Conservation (phyloP, 2,888 invertebrate genomes). For the Tachina grossa region DNA sequence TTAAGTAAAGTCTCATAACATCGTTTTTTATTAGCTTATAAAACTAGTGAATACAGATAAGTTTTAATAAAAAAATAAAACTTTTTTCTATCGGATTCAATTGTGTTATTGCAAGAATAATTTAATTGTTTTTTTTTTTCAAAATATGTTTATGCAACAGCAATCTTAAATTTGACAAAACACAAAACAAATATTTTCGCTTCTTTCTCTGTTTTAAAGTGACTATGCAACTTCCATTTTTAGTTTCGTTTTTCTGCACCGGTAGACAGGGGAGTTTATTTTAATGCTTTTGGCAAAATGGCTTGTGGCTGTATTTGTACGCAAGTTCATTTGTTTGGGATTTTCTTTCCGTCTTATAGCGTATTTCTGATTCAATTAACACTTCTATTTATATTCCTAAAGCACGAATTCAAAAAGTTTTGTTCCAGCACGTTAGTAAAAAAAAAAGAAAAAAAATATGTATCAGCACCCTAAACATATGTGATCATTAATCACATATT, state of each 20-base stretch:
- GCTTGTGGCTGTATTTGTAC: not conserved
- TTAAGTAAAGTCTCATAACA: no score
- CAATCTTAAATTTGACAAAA: not conserved
- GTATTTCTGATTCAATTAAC: conserved; percentile 60
- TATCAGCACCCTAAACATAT: not conserved
- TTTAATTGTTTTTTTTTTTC: no score
- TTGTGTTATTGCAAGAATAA: no score
- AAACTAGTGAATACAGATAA: no score
- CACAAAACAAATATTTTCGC: not conserved
- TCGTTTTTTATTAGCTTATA: no score
- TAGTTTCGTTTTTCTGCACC: not conserved
- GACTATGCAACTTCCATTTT: conserved; percentile 2
- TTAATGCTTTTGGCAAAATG: not conserved
- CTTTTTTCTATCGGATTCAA: no score
- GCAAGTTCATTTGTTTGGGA: not conserved
- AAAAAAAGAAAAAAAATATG: not conserved
- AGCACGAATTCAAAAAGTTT: conserved; percentile 23
- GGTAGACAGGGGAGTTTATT: not conserved
- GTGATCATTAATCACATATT: not conserved
- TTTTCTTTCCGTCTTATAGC: not conserved
- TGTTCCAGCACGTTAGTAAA: not conserved
- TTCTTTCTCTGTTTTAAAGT: not conserved
- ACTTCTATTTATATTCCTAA: conserved; percentile 35
- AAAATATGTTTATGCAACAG: no score
- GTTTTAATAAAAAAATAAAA: no score